Evolutionary conservation across 1,140 invertebrate genomes (phyloP), one percentile per base, ranked within the genome.

Genomic region (Drosophila nasuta): DNA sequence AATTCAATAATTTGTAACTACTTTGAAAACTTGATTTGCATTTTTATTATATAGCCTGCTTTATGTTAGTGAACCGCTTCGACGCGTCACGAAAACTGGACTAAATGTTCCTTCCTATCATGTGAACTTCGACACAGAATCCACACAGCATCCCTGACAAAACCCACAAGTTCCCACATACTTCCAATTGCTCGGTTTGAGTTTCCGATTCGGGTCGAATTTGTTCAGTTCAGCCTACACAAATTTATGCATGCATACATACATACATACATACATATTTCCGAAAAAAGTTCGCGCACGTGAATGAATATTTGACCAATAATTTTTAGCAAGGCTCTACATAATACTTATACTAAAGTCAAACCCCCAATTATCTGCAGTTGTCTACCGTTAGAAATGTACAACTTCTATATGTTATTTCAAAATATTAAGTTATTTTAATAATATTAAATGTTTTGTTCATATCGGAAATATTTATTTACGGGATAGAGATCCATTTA

Each of bases 271-370:
- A 38, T 58, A 33, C 10, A 49, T 58, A 33, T 25, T 10, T 60
- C 11, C 13, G 49, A 28, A 43, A 68, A 54, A 33, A 62, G 56
- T 67, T 48, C 70, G 70, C 70, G 54, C 38, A 73, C 56, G 62
- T 74, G 65, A 74, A 74, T 74, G 65, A 74, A 74, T 58, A 52
- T 41, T 17, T 74, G 7, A 6, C 4, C 46, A 60, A 49, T 33
- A 68, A 62, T 54, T 74, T 74, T 57, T 57, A 56, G 71, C 57
- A 62, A 17, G 48, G n/a, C n/a, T 57, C 30, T 52, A 41, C 25
- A 35, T 7, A 38, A 35, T n/a, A 25, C 35, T 33, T 33, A n/a
- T 33, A 5, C 15, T 1, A 7, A 17, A 15, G 3, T 38, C 6
- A 38, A 10, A 38, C 1, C 35, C 35, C 35, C 35, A 38, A 38